Conservation (phyloP, 2,113 vertebrate genomes). For the Meles meles region DNA sequence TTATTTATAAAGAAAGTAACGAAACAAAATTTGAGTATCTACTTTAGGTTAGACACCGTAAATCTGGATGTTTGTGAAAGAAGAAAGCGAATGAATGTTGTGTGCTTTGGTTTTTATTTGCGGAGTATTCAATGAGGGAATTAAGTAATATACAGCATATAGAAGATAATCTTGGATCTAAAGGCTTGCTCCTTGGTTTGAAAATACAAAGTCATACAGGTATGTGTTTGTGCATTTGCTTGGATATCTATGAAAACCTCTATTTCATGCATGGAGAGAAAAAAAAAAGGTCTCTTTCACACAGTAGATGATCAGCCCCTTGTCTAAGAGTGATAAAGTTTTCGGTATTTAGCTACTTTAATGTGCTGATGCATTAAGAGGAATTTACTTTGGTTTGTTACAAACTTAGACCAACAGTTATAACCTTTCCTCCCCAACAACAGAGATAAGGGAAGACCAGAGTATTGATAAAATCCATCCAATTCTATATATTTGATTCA, state of each 20-base stretch:
- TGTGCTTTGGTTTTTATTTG: neutral
- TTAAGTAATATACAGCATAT: neutral
- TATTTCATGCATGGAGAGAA: neutral
- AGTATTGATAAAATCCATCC: neutral
- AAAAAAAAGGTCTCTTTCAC: neutral
- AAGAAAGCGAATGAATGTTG: neutral
- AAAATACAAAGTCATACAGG: neutral
- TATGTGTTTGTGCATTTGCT: neutral
- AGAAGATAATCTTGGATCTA: neutral
- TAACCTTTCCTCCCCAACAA: neutral
- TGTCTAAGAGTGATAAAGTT: neutral
- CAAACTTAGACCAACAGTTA: neutral
- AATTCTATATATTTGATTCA: neutral
- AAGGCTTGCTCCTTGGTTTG: neutral
- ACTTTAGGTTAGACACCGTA: neutral
- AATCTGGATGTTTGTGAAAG: neutral
- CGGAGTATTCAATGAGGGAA: neutral
- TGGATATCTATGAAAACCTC: neutral
- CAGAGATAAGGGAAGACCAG: neutral
- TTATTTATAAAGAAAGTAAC: neutral
- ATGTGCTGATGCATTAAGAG: neutral
- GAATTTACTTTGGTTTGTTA: neutral
- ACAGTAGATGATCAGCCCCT: neutral
- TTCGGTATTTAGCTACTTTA: neutral
- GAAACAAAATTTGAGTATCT: neutral